Conservation (phyloP, 2,888 invertebrate species). For the Epirrhoe alternata region DNA sequence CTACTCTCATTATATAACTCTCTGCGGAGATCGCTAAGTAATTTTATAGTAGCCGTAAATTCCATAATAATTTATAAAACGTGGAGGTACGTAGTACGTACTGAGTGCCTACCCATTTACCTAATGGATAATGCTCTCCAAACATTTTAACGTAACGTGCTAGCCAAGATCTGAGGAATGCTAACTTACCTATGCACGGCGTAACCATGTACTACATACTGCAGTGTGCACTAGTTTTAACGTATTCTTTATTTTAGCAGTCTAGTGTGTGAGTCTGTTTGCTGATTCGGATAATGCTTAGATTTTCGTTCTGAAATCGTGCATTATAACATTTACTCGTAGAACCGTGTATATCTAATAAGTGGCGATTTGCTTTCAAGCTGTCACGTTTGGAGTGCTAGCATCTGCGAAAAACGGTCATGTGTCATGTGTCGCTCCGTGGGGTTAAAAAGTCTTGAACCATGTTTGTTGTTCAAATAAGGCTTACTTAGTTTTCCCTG, state of each 20-base stretch:
- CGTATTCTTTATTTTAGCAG: not conserved
- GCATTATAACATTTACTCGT: no score
- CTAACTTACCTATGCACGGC: no score
- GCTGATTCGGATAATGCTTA: no score
- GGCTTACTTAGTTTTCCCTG: not conserved
- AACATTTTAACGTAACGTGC: conserved; percentile 28
- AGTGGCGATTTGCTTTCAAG: no score
- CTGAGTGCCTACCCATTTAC: conserved; percentile 57
- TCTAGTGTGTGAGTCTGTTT: no score
- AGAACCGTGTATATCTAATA: no score
- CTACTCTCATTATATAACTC: conserved; percentile 46
- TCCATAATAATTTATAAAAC: conserved; percentile 51
- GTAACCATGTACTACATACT: not conserved
- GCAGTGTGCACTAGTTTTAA: not conserved
- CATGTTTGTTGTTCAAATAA: not conserved
- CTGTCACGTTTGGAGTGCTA: no score
- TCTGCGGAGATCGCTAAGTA: conserved; percentile 48
- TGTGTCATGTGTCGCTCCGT: no score
- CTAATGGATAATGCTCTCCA: conserved; percentile 51
- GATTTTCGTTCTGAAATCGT: no score
- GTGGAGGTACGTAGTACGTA: conserved; percentile 33
- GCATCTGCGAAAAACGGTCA: no score
- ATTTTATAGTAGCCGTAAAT: conserved; percentile 59
- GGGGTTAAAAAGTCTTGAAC: no score
- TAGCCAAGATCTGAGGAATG: conserved; percentile 1